Conservation (phyloP, 2,113 vertebrate genomes). For the Anoplopoma fimbria region DNA sequence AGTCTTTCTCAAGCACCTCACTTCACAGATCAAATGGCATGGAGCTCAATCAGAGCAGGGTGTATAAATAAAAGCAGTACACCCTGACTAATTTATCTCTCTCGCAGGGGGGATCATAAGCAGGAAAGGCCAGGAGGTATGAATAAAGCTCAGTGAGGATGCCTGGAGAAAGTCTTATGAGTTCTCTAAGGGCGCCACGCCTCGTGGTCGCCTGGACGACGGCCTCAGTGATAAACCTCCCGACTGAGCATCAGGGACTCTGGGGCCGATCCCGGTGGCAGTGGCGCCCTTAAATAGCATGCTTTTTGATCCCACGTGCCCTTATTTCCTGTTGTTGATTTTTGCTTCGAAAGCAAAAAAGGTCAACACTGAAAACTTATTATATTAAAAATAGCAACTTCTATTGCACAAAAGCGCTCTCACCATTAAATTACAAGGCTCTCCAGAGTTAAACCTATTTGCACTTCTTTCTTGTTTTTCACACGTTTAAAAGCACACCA, state of each 20-base stretch:
- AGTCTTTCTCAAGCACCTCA: slow-evolving; percentile 43
- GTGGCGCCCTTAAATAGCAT: slow-evolving; percentile 64
- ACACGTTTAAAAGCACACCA: slow-evolving; percentile 4
- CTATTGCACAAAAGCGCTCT: slow-evolving; percentile 10
- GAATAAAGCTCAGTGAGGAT: not conserved
- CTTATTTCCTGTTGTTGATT: slow-evolving; percentile 41
- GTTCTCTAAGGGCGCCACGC: slow-evolving; percentile 45
- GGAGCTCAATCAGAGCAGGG: slow-evolving; percentile 11
- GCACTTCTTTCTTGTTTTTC: slow-evolving; percentile 19
- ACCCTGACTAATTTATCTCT: slow-evolving; percentile 37
- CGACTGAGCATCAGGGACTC: slow-evolving; percentile 54
- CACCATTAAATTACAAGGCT: slow-evolving; percentile 50
- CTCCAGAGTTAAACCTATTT: slow-evolving; percentile 59
- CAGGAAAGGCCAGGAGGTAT: not conserved
- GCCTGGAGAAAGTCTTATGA: slow-evolving; percentile 33
- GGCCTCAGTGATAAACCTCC: slow-evolving; percentile 51
- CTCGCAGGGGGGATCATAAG: slow-evolving; percentile 1
- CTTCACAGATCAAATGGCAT: slow-evolving; percentile 50
- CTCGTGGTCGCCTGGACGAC: slow-evolving; percentile 69
- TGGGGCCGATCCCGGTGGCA: slow-evolving; percentile 52
- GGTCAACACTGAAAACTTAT: slow-evolving; percentile 28
- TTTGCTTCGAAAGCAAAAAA: slow-evolving; percentile 38
- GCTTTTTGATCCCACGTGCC: slow-evolving; percentile 15
- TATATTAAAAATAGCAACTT: slow-evolving; percentile 21
- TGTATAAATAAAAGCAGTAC: slow-evolving; percentile 17